phyloP scores from a whole-genome alignment of 1,140 invertebrate species.

The Leptopilina boulardi region DNA sequence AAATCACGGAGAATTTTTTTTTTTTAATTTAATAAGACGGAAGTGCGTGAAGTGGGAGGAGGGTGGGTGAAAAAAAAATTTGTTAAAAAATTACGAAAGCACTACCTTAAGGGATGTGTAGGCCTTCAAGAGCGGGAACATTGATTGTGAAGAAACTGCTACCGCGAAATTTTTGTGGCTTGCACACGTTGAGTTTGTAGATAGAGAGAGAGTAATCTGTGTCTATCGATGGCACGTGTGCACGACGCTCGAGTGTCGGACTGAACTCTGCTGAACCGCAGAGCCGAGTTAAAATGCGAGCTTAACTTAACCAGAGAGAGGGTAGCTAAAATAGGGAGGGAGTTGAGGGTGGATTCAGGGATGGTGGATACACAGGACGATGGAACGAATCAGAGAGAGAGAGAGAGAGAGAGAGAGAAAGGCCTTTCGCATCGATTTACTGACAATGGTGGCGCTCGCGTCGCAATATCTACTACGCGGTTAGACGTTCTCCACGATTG shows the following conservation, averaged over 20 bases:
- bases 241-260: constrained; percentile 68
- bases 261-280: constrained; percentile 71
- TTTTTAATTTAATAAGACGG: too few species aligned
- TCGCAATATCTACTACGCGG: constrained; percentile 57
- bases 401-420: constrained; percentile 37
- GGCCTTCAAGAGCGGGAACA: constrained; percentile 42
- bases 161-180: constrained; percentile 47
- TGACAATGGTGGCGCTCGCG: constrained; percentile 58
- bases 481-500: constrained; percentile 36
- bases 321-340: constrained; percentile 46
- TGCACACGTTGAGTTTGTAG: constrained; percentile 52
- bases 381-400: constrained; percentile 35
- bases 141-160: constrained; percentile 33
- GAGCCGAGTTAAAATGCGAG: constrained; percentile 47
- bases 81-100: constrained; percentile 27
- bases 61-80: constrained; percentile 47
- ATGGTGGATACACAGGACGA: constrained; percentile 49
- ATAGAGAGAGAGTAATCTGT: constrained; percentile 42
- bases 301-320: constrained; percentile 66
- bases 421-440: constrained; percentile 60
- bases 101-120: constrained; percentile 44
- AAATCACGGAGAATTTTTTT: too few species aligned
- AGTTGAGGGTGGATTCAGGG: constrained; percentile 48
- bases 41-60: too few species aligned
- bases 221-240: constrained; percentile 60